Evolutionary conservation across 2,888 invertebrate genomes (phyloP), one percentile per base, ranked within the genome.

Genomic region (Agrochola lychnidis): DNA sequence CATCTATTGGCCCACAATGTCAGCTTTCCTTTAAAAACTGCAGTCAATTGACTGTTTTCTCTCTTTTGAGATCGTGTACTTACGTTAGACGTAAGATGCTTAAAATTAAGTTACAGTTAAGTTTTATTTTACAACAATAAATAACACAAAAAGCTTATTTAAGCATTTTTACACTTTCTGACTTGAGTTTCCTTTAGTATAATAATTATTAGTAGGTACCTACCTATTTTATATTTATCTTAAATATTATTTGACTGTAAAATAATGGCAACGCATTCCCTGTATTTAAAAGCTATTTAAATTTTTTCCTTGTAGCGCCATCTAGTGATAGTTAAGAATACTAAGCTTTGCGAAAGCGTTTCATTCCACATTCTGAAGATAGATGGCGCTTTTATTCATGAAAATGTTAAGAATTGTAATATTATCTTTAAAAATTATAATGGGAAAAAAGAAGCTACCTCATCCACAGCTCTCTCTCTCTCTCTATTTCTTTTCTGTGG

Each of bases 341-440:
- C 7, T n/a, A 22, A 42, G 14, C 5, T 25, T 14, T 7, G 14
- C 4, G 4, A 66, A 36, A 25, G 36, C 16, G 9, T 51, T 42
- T 48, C 12, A n/a, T 19, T 61, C 10, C 10, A 45, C 0, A 19
- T 10, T 64, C n/a, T 7, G 3, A 73, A 61, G 36, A 63, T 16
- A 83, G 83, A 71, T 83, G 70, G 61, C 80, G 63, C 63, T 83
- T 19, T 56, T 16, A n/a, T 3, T 0, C 25, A 22, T 1, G 0
- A 30, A 63, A 12, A 1, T 63, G 4, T 19, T 0, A 42, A 25
- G 12, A 5, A 25, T 56, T 56, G 12, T 53, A 53, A 14, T 48
- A 4, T 14, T 14, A 45, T 22, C n/a, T 45, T 36, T 36, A 9
- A 67, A 51, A 48, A 48, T 48, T 68, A 22, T 22, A 16, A 48